Evolutionary conservation across 30 jellyfish, hydroid and myxozoan species (phyloP).

Genomic region (Pelagia noctiluca): DNA sequence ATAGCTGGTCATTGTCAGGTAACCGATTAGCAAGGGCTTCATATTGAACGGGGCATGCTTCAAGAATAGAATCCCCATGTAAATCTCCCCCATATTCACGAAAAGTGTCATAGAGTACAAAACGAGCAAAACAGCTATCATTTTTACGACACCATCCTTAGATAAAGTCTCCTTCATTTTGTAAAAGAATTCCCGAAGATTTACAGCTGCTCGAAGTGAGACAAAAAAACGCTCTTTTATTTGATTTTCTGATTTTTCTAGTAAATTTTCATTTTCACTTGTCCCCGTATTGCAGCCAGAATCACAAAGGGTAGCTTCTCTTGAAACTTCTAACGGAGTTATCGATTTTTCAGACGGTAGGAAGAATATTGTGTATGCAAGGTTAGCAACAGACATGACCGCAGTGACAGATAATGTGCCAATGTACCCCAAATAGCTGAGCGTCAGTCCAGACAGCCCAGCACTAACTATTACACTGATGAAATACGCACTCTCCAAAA

Average conservation of each 20-base stretch:
- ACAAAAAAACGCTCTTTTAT: not conserved
- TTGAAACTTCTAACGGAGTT: not conserved
- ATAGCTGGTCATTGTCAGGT: not conserved
- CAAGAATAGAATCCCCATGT: conserved; percentile 12
- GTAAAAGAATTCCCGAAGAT: not conserved
- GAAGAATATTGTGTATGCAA: conserved; percentile 3
- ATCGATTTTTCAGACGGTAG: conserved; percentile 9
- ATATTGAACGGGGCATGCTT: conserved; percentile 13
- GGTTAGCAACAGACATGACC: not conserved
- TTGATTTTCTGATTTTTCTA: not conserved
- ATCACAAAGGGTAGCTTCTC: not conserved
- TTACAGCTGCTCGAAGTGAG: not conserved
- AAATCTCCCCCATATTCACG: conserved; percentile 5
- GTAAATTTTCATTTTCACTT: not conserved
- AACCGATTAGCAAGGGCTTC: conserved; percentile 13
- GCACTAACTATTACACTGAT: conserved; percentile 5
- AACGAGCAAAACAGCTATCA: not conserved
- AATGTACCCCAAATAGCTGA: conserved; percentile 19
- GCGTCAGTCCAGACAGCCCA: not conserved
- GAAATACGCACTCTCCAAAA: conserved; percentile 12
- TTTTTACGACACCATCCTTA: not conserved
- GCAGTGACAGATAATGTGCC: conserved; percentile 12
- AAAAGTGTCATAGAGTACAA: not conserved
- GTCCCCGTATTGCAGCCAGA: not conserved
- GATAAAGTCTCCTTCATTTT: conserved; percentile 7